Evolutionary conservation across 2,113 vertebrate genomes (phyloP).

Genomic region (Thermophis baileyi): DNA sequence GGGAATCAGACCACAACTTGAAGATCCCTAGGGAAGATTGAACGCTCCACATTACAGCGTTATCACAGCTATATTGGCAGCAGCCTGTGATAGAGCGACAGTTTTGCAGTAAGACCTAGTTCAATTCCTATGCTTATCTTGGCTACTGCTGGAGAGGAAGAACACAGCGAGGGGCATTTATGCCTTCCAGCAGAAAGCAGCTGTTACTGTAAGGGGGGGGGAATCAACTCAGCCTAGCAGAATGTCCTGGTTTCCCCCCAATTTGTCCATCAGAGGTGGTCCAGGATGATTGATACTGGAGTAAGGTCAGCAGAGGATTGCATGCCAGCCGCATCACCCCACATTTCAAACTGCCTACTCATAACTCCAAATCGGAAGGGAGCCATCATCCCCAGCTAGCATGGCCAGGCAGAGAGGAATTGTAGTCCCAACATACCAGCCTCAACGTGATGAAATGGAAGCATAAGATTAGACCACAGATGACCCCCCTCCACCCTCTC

Average conservation of each 20-base stretch:
- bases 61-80: background rate
- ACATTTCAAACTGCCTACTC: background rate
- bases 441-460: background rate
- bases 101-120: background rate
- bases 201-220: background rate
- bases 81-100: accelerated
- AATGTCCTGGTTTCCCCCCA: background rate
- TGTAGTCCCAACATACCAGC: background rate
- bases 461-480: background rate
- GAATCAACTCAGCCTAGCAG: background rate
- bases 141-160: background rate
- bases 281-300: background rate
- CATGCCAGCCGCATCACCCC: background rate
- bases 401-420: background rate
- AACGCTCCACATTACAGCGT: background rate
- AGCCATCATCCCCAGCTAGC: background rate
- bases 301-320: background rate
- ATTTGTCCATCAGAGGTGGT: background rate
- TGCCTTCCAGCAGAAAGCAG: background rate
- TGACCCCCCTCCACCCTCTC: background rate
- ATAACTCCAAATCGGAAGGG: background rate
- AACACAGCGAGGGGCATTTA: background rate
- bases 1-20: background rate
- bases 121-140: background rate
- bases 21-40: background rate